phyloP scores from a whole-genome alignment of 2,888 invertebrate species.

The Oscheius sp. region DNA sequence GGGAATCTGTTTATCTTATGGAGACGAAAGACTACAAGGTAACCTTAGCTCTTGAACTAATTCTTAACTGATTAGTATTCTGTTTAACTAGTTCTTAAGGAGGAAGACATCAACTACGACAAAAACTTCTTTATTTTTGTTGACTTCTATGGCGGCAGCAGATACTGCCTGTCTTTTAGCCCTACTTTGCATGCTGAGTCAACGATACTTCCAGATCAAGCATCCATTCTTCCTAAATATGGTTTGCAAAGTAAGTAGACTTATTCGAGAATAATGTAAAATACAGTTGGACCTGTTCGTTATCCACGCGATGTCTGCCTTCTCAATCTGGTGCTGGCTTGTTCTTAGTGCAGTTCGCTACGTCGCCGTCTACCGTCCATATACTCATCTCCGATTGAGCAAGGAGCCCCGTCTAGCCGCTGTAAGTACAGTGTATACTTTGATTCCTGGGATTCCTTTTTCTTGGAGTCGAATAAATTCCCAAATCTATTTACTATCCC shows the following conservation, averaged over 20 bases:
- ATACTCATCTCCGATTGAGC: slow-evolving; percentile 62
- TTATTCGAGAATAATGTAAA: neutral
- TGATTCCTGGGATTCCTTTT: no score
- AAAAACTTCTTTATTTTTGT: slow-evolving; percentile 59
- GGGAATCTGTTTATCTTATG: slow-evolving; percentile 28
- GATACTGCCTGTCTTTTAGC: slow-evolving; percentile 59
- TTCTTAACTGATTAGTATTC: neutral
- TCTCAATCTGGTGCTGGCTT: slow-evolving; percentile 68
- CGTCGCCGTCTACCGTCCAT: slow-evolving; percentile 65
- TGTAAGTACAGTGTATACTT: slow-evolving; percentile 50
- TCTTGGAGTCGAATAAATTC: no score
- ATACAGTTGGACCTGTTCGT: slow-evolving; percentile 63
- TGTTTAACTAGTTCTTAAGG: slow-evolving; percentile 26
- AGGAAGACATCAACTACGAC: slow-evolving; percentile 54
- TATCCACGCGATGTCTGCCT: slow-evolving; percentile 65
- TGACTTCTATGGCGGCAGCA: slow-evolving; percentile 63
- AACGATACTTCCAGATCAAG: slow-evolving; percentile 29
- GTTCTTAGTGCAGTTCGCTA: slow-evolving; percentile 64
- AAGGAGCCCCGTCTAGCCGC: slow-evolving; percentile 62
- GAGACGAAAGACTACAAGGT: slow-evolving; percentile 24
- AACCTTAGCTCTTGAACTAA: neutral
- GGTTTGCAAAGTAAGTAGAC: slow-evolving; percentile 60
- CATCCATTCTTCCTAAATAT: slow-evolving; percentile 51
- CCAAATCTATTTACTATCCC: no score
- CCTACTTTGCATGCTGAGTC: slow-evolving; percentile 50